phyloP scores from a whole-genome alignment of 2,888 invertebrate species.

The Lepidocyrtinus sp. region DNA sequence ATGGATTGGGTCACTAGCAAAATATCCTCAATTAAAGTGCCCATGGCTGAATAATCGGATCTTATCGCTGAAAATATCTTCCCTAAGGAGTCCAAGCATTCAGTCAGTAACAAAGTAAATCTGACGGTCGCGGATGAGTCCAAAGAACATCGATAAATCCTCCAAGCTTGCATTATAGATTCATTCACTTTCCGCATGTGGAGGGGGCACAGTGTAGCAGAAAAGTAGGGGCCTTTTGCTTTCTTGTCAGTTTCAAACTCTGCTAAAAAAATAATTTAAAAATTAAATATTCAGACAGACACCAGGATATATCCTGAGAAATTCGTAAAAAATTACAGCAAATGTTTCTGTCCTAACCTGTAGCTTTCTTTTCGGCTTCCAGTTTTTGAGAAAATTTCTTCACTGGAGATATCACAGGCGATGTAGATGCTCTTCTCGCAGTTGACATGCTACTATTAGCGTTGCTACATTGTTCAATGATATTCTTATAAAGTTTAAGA shows the following conservation, averaged over 20 bases:
- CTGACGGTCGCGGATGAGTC: constrained; percentile 84
- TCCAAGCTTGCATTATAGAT: constrained; percentile 64
- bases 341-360: constrained; percentile 48
- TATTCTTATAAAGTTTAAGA: constrained; percentile 82
- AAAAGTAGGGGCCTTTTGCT: constrained; percentile 54
- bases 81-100: constrained; percentile 79
- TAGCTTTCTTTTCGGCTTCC: constrained; percentile 66
- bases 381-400: constrained; percentile 68
- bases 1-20: constrained; percentile 82
- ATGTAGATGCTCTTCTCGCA: constrained; percentile 58
- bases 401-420: constrained; percentile 67
- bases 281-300: not conserved
- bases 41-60: constrained; percentile 63
- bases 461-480: constrained; percentile 78
- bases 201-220: constrained; percentile 54
- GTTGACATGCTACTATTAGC: constrained; percentile 68
- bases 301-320: not conserved
- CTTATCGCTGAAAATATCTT: constrained; percentile 74
- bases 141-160: constrained; percentile 75
- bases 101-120: constrained; percentile 80
- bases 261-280: constrained; percentile 74
- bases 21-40: constrained; percentile 82
- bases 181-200: constrained; percentile 67
- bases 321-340: no score
- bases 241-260: constrained; percentile 73